Conservation (phyloP, 2,888 invertebrate species). For the Byasa hedistus region DNA sequence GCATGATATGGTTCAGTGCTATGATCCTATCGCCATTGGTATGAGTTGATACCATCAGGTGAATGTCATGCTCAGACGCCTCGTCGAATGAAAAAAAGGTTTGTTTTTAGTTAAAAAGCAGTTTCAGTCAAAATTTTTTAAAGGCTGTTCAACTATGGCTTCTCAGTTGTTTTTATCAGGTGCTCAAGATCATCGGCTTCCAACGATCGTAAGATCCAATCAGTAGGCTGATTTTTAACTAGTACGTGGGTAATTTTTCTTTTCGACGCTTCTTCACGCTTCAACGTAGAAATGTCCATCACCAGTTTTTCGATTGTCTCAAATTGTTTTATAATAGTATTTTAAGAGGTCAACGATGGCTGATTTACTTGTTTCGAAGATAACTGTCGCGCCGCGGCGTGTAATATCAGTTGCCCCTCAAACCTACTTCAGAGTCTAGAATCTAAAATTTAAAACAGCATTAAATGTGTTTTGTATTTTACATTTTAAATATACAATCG, state of each 20-base stretch:
- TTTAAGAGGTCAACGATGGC: slow-evolving; percentile 60
- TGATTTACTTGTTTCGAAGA: slow-evolving; percentile 48
- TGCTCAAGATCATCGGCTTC: slow-evolving; percentile 1
- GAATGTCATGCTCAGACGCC: no score
- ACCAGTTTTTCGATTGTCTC: slow-evolving; percentile 28
- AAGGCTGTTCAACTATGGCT: slow-evolving; percentile 16
- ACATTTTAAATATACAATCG: not conserved
- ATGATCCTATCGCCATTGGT: no score
- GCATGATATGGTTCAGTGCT: no score
- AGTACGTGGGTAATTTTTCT: slow-evolving; percentile 26
- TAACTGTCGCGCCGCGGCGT: slow-evolving; percentile 44
- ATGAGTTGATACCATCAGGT: no score
- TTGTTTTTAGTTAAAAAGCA: slow-evolving; percentile 7
- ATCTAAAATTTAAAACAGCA: slow-evolving; percentile 32
- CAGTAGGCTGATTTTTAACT: not conserved
- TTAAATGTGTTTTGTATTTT: not conserved
- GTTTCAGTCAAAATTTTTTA: slow-evolving; percentile 1
- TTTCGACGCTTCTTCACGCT: not conserved
- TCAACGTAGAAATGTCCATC: slow-evolving; percentile 25
- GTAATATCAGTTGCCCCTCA: slow-evolving; percentile 54
- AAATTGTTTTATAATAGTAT: slow-evolving; percentile 29
- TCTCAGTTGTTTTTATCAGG: slow-evolving; percentile 18
- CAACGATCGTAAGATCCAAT: slow-evolving; percentile 3
- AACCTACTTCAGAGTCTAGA: slow-evolving; percentile 50
- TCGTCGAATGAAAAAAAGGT: no score